Percentiles rank a stretch among this genome's conserved stretches.
Evolutionary conservation across 2,113 vertebrate genomes (phyloP).

Genomic region (Triplophysa siluroides): DNA sequence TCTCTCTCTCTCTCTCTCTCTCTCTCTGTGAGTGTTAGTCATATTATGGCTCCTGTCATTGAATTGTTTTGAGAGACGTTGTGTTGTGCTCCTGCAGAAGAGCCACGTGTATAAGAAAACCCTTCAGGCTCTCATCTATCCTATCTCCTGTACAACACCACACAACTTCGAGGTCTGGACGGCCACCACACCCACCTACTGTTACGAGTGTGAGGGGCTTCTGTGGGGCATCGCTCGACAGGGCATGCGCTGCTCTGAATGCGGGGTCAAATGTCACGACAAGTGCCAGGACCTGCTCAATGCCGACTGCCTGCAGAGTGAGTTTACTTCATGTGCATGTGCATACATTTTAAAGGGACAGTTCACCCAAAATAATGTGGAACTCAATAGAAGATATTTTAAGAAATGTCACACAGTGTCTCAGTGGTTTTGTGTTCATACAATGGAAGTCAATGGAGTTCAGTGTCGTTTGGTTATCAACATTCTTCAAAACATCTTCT

Average conservation of each 20-base stretch:
- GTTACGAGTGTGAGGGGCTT: constrained; percentile 97
- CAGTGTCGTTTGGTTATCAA: too few species aligned
- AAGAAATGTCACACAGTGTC: too few species aligned
- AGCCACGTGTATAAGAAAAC: constrained; percentile 99
- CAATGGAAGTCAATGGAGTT: too few species aligned
- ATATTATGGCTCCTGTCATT: too few species aligned
- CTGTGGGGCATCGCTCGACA: constrained; percentile 98
- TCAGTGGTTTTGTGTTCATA: too few species aligned
- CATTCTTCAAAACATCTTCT: too few species aligned
- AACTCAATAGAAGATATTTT: too few species aligned
- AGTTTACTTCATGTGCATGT: constrained; percentile 52
- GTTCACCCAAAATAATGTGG: too few species aligned
- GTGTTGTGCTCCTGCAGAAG: constrained; percentile 77
- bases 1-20: too few species aligned
- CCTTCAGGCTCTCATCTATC: constrained; percentile 97
- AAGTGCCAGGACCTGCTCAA: constrained; percentile 99
- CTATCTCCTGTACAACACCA: constrained; percentile 96
- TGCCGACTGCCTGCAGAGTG: constrained; percentile 96
- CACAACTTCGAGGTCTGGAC: constrained; percentile 99
- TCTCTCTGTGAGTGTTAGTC: too few species aligned
- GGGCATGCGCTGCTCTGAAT: constrained; percentile 97
- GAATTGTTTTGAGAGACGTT: too few species aligned
- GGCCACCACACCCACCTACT: constrained; percentile 97
- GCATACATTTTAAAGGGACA: too few species aligned
- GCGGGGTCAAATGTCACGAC: constrained; percentile 96